A percentile compares a stretch with the other conserved stretches of the same genome.
Evolutionary conservation across 2,888 invertebrate genomes (phyloP).

Genomic region (Gordius sp.): DNA sequence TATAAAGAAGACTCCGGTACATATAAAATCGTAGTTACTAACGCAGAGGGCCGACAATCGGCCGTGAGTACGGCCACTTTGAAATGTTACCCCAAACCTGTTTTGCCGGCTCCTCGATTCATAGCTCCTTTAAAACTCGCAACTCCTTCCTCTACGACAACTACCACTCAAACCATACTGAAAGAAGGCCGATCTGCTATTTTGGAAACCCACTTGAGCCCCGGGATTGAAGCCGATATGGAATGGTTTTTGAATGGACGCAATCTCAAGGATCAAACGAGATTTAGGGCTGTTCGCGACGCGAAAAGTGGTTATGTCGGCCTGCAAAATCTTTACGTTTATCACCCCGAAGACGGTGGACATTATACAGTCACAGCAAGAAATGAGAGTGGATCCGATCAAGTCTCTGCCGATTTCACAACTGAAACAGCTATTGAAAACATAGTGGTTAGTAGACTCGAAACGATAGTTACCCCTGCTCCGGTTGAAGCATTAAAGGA

Average conservation of each 20-base stretch:
- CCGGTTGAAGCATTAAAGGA: not conserved
- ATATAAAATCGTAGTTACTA: conserved; percentile 26
- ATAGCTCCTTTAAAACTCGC: not conserved
- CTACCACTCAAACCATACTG: not conserved
- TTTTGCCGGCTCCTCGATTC: not conserved
- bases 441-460: not conserved
- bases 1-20: conserved; percentile 19
- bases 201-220: not conserved
- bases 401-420: not conserved
- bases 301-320: conserved; percentile 2
- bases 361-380: conserved; percentile 26
- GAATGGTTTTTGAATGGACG: too few species aligned
- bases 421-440: not conserved
- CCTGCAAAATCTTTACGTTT: conserved; percentile 23
- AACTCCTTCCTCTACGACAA: too few species aligned
- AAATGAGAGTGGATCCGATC: conserved; percentile 33
- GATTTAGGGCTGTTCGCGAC: not conserved
- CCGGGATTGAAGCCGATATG: not conserved
- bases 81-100: conserved; percentile 4
- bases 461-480: not conserved
- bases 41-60: conserved; percentile 23
- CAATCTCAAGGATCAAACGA: not conserved
- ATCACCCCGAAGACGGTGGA: conserved; percentile 25
- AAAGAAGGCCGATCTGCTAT: not conserved
- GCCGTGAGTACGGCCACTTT: conserved; percentile 1